Evolutionary conservation across 2,888 invertebrate species (phyloP).

Genomic region (Sicus ferrugineus): DNA sequence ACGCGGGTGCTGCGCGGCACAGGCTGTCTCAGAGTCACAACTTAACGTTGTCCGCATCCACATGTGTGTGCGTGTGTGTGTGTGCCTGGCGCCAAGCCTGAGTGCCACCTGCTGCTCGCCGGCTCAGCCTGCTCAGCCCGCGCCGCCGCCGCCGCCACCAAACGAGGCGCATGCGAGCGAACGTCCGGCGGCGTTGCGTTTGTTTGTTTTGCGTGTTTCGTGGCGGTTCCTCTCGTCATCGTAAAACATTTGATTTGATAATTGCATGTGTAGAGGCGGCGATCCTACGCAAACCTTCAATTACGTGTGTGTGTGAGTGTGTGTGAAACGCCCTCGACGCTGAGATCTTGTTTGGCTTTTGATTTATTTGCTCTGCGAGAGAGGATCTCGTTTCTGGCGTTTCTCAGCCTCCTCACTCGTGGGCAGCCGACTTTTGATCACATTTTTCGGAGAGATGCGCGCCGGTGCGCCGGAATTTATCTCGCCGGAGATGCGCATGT

Average conservation of each 20-base stretch:
- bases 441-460: neutral
- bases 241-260: constrained; percentile 30
- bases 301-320: no score
- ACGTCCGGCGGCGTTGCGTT: no score
- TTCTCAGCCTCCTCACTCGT: neutral
- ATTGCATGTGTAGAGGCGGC: constrained; percentile 24
- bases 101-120: constrained; percentile 29
- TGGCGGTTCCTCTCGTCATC: constrained; percentile 11
- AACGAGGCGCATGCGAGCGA: no score
- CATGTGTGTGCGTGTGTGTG: neutral
- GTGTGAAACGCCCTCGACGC: constrained; percentile 24
- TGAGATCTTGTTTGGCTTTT: constrained; percentile 22
- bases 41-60: neutral
- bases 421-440: no score
- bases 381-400: neutral
- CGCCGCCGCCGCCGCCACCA: no score
- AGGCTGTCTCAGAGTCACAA: neutral
- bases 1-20: no score
- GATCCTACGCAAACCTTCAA: constrained; percentile 26
- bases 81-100: constrained; percentile 16
- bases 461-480: neutral
- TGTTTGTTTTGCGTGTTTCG: constrained; percentile 19
- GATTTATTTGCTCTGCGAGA: constrained; percentile 26
- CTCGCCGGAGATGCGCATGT: no score
- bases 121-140: neutral